A percentile compares a stretch with the other conserved stretches of the same genome.
Conservation (phyloP, 2,113 vertebrate genomes). For the Passer domesticus region DNA sequence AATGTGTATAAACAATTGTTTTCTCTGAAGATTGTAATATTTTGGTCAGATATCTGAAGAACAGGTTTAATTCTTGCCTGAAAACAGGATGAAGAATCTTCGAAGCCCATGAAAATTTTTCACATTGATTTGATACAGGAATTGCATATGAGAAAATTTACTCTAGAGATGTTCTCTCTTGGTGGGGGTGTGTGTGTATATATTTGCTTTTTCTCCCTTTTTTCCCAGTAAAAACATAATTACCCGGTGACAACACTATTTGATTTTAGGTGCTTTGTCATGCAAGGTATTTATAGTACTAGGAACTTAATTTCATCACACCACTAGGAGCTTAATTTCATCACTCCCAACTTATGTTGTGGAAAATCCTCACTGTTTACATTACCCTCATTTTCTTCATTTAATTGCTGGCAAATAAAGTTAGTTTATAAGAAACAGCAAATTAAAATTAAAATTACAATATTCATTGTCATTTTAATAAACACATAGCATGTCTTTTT, state of each 20-base stretch:
- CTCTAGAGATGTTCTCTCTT: background rate
- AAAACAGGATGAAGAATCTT: background rate
- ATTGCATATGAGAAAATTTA: background rate
- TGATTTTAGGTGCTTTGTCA: background rate
- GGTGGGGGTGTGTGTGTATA: no score
- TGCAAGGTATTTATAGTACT: background rate
- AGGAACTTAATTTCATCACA: background rate
- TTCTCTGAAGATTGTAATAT: background rate
- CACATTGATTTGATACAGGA: background rate
- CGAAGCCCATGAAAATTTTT: background rate
- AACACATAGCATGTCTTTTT: background rate
- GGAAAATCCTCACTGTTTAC: background rate
- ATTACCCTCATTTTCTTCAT: background rate
- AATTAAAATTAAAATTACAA: background rate
- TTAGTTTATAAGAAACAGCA: background rate
- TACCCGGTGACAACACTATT: background rate
- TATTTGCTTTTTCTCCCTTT: background rate
- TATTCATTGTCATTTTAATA: background rate
- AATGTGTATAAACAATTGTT: background rate
- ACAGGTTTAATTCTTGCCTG: background rate
- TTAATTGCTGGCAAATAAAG: background rate
- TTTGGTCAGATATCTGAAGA: background rate
- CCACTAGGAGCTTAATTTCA: background rate
- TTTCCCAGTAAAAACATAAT: background rate
- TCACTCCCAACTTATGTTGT: background rate